phyloP scores from a whole-genome alignment of 23 tunicate genomes.

The Botrylloides violaceus region DNA sequence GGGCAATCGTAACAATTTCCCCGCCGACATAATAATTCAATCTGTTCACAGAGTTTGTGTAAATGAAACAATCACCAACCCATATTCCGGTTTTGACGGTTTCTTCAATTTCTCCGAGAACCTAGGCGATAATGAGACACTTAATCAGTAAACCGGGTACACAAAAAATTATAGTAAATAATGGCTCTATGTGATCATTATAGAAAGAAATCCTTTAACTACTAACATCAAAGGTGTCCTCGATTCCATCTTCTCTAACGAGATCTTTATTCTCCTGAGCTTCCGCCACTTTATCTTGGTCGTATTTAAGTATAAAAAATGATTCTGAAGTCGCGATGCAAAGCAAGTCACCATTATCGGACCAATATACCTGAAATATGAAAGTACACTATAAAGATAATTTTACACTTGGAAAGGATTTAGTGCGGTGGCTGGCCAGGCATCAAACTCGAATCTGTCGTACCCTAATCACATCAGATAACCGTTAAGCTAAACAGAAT shows the following conservation, averaged over 20 bases:
- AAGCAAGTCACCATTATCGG: constrained; percentile 90
- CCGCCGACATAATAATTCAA: constrained; percentile 96
- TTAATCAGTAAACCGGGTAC: background rate
- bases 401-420: no score
- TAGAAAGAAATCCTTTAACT: background rate
- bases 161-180: background rate
- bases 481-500: no score
- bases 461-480: no score
- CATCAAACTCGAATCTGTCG: no score
- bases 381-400: no score
- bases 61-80: constrained; percentile 98
- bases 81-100: constrained; percentile 88
- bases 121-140: constrained; percentile 21
- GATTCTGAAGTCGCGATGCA: constrained; percentile 80
- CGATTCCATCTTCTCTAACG: constrained; percentile 70
- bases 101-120: constrained; percentile 84
- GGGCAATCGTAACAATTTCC: constrained; percentile 95
- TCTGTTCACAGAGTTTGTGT: constrained; percentile 92
- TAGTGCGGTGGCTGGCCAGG: no score
- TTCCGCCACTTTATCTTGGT: constrained; percentile 75
- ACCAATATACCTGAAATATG: constrained; percentile 96
- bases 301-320: constrained; percentile 78
- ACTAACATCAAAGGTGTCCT: constrained; percentile 23
- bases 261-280: constrained; percentile 80
- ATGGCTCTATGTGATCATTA: background rate